Evolutionary conservation across 2,797 vertebrate species (phyloP), one percentile per base, ranked within the genome.

Genomic region (Artibeus jamaicensis): DNA sequence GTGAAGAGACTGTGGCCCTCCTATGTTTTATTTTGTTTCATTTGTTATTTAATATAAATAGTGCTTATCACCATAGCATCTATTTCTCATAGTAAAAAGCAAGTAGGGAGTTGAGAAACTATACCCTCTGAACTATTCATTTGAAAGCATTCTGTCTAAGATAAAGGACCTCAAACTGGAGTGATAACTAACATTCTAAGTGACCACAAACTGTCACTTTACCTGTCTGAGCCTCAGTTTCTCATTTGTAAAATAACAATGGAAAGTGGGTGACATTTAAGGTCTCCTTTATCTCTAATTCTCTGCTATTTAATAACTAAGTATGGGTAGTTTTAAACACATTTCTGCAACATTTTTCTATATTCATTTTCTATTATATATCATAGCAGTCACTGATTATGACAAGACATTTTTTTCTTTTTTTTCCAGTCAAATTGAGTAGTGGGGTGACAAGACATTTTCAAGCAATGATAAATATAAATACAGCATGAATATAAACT

Each of bases 31-130:
- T 39, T 70, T 67, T 67, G n/a, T 34, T 67, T 67, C n/a, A 76
- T 68, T 93, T 89, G 21, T 94, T 95, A 89, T 86, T 91, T 70
- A n/a, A n/a, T n/a, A n/a, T n/a, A 82, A n/a, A 86, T 70, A 57
- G 79, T 18, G 18, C 37, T 57, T 74, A 48, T 68, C 70, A 91
- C 68, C 81, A 78, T 39, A 92, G 29, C 6, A 82, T 57, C 24
- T 37, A 39, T 70, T 34, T 29, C n/a, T 94, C 62, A 81, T 95
- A 91, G 55, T 44, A 77, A 89, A 79, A 90, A 34, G 22, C 37
- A 70, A 57, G 29, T 19, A 29, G 26, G 15, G 37, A 55, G 10
- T 9, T 93, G 67, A 92, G 77, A 91, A 85, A 39, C 26, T 26
- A 15, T 37, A 26, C 16, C 21, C 39, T 29, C 74, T 96, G 46